Evolutionary conservation across 2,797 vertebrate genomes (phyloP).

Genomic region (Artibeus jamaicensis): DNA sequence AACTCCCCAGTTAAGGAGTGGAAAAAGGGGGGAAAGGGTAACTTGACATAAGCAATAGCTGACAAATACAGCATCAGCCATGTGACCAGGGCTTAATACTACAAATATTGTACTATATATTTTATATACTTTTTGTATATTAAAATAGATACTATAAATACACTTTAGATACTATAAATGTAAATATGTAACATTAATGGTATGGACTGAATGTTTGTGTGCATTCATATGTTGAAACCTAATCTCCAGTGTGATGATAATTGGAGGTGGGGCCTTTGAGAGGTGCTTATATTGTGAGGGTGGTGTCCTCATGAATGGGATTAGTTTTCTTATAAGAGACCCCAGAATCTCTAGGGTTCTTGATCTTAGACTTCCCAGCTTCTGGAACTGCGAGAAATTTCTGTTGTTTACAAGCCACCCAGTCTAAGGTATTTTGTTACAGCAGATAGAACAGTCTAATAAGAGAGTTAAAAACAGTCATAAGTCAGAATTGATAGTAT

Average conservation of each 20-base stretch:
- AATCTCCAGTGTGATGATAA: neutral
- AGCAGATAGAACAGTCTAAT: neutral
- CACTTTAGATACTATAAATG: neutral
- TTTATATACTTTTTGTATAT: neutral
- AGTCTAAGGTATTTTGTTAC: neutral
- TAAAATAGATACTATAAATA: neutral
- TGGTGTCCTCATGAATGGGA: neutral
- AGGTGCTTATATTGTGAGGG: neutral
- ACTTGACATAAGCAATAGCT: neutral
- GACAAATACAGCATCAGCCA: neutral
- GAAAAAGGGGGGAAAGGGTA: neutral
- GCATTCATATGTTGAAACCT: neutral
- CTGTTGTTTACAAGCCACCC: neutral
- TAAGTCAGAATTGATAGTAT: neutral
- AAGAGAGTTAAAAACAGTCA: neutral
- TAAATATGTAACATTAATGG: neutral
- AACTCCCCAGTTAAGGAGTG: neutral
- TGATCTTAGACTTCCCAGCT: neutral
- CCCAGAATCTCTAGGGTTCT: neutral
- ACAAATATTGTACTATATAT: neutral
- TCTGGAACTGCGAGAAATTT: neutral
- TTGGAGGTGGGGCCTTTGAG: neutral
- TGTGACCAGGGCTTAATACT: neutral
- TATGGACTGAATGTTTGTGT: neutral
- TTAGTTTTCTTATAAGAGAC: neutral